A percentile compares a stretch with the other conserved stretches of the same genome.
Evolutionary conservation across 92 coral and sea anemone species (phyloP).

Genomic region (Porites cylindrica): DNA sequence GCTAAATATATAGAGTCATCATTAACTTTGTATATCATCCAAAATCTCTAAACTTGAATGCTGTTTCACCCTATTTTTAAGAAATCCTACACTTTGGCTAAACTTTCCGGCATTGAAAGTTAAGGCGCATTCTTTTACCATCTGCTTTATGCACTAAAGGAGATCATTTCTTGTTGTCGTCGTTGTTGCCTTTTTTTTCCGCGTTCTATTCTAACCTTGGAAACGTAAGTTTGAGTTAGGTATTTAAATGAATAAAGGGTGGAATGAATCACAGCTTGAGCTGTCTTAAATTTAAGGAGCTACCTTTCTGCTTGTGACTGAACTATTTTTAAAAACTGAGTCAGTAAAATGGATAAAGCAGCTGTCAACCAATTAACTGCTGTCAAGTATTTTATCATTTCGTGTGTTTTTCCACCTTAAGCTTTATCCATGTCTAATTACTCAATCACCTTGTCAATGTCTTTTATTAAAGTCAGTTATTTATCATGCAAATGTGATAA

Average conservation of each 20-base stretch:
- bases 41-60: too few relatives aligned
- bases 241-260: neutral
- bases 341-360: neutral
- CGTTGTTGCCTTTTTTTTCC: too few relatives aligned
- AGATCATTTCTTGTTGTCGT: too few relatives aligned
- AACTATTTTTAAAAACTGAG: neutral
- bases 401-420: neutral
- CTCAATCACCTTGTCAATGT: neutral
- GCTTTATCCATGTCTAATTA: neutral
- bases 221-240: too few relatives aligned
- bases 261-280: neutral
- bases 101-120: too few relatives aligned
- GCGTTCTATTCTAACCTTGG: too few relatives aligned
- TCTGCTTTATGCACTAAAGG: too few relatives aligned
- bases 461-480: neutral
- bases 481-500: constrained; percentile 20
- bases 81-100: too few relatives aligned
- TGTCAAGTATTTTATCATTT: neutral
- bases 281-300: neutral
- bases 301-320: neutral
- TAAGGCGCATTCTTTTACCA: too few relatives aligned
- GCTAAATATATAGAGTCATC: too few relatives aligned
- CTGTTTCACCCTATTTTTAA: too few relatives aligned
- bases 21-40: too few relatives aligned
- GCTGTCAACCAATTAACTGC: neutral